A percentile compares a stretch with the other conserved stretches of the same genome.
phyloP scores from a whole-genome alignment of 2,888 invertebrate species.

The Trissonchulus latispiculum region DNA sequence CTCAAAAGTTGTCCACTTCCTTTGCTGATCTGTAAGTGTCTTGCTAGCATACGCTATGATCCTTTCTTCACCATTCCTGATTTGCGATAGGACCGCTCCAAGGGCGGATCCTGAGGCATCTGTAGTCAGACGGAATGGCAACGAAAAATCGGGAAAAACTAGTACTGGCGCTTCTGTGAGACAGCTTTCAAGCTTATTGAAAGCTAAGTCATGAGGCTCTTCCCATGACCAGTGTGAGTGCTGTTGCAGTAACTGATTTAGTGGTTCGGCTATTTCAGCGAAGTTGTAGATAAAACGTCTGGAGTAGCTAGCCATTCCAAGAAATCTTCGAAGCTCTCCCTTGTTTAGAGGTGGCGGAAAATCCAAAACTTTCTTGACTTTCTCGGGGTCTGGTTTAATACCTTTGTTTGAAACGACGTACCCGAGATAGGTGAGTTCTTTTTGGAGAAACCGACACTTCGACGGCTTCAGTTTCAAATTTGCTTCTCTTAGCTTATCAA shows the following conservation, averaged over 20 bases:
- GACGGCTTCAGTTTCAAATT: neutral
- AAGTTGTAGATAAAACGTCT: neutral
- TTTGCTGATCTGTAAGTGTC: constrained; percentile 17
- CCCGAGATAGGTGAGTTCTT: neutral
- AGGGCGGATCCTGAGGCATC: constrained; percentile 6
- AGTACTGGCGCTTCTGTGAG: neutral
- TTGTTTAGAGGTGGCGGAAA: neutral
- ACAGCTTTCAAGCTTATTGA: neutral
- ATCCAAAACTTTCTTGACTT: neutral
- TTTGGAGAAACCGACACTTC: neutral
- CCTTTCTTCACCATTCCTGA: neutral
- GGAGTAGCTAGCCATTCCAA: constrained; percentile 9
- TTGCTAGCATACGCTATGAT: constrained; percentile 24
- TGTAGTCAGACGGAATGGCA: constrained; percentile 5
- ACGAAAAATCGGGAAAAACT: constrained; percentile 13
- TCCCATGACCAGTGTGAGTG: constrained; percentile 9
- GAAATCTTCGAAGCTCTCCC: neutral
- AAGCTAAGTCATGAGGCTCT: neutral
- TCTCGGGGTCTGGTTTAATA: neutral
- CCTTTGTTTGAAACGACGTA: neutral
- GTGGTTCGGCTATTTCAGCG: neutral
- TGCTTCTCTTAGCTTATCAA: neutral
- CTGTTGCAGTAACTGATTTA: neutral
- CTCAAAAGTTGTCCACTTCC: constrained; percentile 25
- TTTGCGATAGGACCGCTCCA: neutral